Evolutionary conservation across 2,888 invertebrate species (phyloP), one percentile per base, ranked within the genome.

Genomic region (Dichetophora obliterata): DNA sequence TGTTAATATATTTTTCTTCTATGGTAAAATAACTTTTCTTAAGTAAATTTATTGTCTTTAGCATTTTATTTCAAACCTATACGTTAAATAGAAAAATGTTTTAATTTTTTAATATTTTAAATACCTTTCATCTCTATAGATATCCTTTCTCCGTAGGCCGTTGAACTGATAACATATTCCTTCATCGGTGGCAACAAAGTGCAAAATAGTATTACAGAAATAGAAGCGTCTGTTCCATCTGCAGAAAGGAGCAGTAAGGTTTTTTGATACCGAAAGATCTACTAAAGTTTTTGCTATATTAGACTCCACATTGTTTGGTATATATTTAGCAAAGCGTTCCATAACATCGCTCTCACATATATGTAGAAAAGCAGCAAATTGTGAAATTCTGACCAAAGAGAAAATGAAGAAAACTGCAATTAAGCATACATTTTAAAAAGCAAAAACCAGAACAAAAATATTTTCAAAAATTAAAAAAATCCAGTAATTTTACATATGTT

Each of bases 121-220:
- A 73, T 73, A 81, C 82, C 79, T 77, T 1, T 76, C 73, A 79
- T 89, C 85, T 0, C 88, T 83, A 70, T 88, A 88, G 9, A 88
- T 85, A 68, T 88, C 88, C 79, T 81, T 81, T 14, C 85, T 78
- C 5, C 83, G 77, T 19, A 89, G 74, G 0, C 89, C 88, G 80
- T 88, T 88, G 68, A 88, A 89, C 72, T 88, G 89, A 70, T 88
- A 88, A 76, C 88, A 88, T 57, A 88, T 88, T 0, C 88, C 88
- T 80, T 88, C 89, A 71, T 88, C 88, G 16, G 88, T 88, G 5
- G 87, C 82, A 63, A 89, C 89, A 76, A 85, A 85, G 76, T 85
- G 83, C 24, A 88, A 86, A 24, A 89, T 77, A 27, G 84, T 80
- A 24, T 86, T 65, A 75, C 88, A 89, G 31, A 89, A 89, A 74